Evolutionary conservation across 2,113 vertebrate species (phyloP).

Genomic region (Lutjanus erythropterus): DNA sequence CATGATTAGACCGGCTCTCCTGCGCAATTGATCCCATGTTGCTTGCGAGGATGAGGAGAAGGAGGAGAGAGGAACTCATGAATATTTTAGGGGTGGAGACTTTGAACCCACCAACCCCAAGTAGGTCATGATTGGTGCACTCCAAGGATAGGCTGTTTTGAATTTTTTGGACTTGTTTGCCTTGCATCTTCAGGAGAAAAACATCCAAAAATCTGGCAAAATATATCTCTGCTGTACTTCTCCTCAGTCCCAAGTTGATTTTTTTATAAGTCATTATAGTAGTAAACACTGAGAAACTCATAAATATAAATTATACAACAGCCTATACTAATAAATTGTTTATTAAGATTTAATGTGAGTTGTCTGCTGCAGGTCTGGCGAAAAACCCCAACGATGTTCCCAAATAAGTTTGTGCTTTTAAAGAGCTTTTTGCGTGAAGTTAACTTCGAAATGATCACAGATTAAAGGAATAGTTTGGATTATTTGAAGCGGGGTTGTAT

Average conservation of each 20-base stretch:
- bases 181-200: constrained; percentile 68
- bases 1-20: constrained; percentile 53
- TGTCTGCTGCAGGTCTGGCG: constrained; percentile 30
- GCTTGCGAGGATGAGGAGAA: constrained; percentile 52
- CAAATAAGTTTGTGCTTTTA: constrained; percentile 26
- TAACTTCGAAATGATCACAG: constrained; percentile 9
- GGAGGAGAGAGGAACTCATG: constrained; percentile 70
- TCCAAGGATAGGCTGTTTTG: constrained; percentile 71
- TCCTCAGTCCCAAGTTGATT: constrained; percentile 47
- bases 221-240: constrained; percentile 43
- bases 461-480: no score
- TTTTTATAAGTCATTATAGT: constrained; percentile 64
- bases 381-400: background rate
- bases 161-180: constrained; percentile 74
- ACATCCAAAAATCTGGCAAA: constrained; percentile 62
- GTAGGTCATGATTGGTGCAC: constrained; percentile 79
- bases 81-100: constrained; percentile 81
- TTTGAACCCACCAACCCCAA: constrained; percentile 79
- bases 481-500: no score
- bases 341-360: constrained; percentile 55
- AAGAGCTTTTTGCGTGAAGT: constrained; percentile 5
- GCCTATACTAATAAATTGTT: constrained; percentile 62
- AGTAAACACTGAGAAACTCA: constrained; percentile 69
- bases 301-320: constrained; percentile 65
- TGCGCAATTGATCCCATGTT: constrained; percentile 68